These are phyloP conservation scores for Nothoprocta perdicaria DNA, from an alignment of 2,113 vertebrate species.

Conservation along the genomic window DNA sequence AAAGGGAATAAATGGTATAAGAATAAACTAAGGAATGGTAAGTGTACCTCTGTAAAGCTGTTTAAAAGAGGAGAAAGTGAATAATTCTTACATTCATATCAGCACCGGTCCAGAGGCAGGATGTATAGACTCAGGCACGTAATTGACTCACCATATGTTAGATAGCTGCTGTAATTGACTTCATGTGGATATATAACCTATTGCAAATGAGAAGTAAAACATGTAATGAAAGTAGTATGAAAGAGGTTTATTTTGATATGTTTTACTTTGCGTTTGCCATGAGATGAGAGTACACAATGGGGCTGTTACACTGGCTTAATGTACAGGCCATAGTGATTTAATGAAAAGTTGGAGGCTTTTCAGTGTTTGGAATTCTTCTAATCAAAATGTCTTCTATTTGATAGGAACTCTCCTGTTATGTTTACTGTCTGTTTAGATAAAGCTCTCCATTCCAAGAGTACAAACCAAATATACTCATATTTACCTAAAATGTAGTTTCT, in stretches of 20 bases:
- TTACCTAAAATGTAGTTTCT: background rate
- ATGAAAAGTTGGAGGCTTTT: background rate
- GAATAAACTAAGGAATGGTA: background rate
- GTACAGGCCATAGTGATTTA: background rate
- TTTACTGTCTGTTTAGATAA: background rate
- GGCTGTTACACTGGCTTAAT: background rate
- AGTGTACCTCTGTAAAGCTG: background rate
- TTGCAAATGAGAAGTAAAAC: background rate
- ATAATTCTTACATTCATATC: background rate
- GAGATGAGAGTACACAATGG: background rate
- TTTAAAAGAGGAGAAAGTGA: background rate
- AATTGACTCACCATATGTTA: background rate
- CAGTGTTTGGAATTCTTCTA: background rate
- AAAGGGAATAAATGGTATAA: background rate
- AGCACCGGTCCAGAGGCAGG: background rate
- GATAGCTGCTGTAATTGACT: background rate
- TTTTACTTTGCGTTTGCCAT: background rate
- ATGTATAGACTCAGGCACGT: background rate
- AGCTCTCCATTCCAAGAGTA: background rate
- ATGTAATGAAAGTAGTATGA: background rate
- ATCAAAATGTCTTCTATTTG: background rate
- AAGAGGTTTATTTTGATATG: background rate
- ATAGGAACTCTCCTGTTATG: background rate
- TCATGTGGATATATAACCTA: background rate
- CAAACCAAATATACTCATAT: background rate